Base-by-base conservation (phyloP, 2,113 vertebrate genomes). In the Heloderma charlesbogerti region DNA sequence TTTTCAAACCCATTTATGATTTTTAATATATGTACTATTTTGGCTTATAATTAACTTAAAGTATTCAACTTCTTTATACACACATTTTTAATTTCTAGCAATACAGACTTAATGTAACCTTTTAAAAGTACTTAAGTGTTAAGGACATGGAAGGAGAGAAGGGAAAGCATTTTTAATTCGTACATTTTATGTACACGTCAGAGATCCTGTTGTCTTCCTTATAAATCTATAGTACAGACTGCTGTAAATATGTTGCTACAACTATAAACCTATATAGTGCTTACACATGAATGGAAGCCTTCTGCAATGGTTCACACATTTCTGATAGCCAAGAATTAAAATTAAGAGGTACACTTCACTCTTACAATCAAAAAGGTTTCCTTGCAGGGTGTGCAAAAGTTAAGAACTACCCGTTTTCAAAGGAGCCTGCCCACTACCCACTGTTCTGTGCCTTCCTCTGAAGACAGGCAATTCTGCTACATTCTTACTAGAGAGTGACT, bases 1-100 rank as follows among this genome's bases (percentile, higher is more conserved):
- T 75, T 74, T 84, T 78, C 79, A 57, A 89, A 93, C 85, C 80
- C 81, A 75, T 89, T 94, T 90, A 92, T 91, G 88, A 89, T 84
- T 95, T 94, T 93, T 88, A 29, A 5, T 51, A 51, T 51, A 51
- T 51, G n/a, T n/a, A 51, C 8, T 51, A 60, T 45, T 40, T 27
- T 63, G 16, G 20, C 31, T n/a, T 18, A 57, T 9, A n/a, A 60
- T 4, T 57, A 57, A 82, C 25, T 48, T 37, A 9, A 84, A 20
- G 22, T 37, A 54, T 2, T 74, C 25, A 16, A 29, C 25, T 74
- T 74, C 3, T 86, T 72, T 12, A 86, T 37, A 54, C 10, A 51
- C 29, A 66, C 57, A 34, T 27, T n/a, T 6, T 84, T 74, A 27
- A n/a, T 75, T 60, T 84, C 15, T 72, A 63, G 37, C 31, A 31